phyloP scores from a whole-genome alignment of 2,113 vertebrate species.

The Bos indicus region DNA sequence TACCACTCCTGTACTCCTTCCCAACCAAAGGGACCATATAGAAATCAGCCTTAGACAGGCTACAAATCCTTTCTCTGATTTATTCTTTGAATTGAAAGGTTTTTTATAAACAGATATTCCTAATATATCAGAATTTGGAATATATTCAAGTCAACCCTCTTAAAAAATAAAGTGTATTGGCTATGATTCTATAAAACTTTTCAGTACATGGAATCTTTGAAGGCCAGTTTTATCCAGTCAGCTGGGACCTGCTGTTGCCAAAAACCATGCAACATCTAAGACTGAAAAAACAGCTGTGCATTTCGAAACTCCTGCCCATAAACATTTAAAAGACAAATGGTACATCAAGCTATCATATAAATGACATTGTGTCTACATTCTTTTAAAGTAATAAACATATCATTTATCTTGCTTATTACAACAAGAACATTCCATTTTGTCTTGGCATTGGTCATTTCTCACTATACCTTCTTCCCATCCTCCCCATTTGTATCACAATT shows the following conservation, averaged over 20 bases:
- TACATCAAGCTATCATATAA: slow-evolving; percentile 37
- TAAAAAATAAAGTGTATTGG: slow-evolving; percentile 23
- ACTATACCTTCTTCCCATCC: neutral
- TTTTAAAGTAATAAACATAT: slow-evolving; percentile 40
- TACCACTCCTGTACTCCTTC: no score
- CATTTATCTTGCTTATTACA: slow-evolving; percentile 21
- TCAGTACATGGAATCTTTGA: slow-evolving; percentile 31
- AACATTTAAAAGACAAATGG: slow-evolving; percentile 62
- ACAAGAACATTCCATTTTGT: slow-evolving; percentile 9
- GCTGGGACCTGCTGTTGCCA: slow-evolving; percentile 48
- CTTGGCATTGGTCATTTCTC: neutral
- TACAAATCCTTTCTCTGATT: neutral
- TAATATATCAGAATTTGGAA: slow-evolving; percentile 35
- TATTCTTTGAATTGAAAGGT: slow-evolving; percentile 11
- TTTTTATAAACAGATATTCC: slow-evolving; percentile 39
- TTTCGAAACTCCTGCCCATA: slow-evolving; percentile 55
- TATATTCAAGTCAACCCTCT: slow-evolving; percentile 44
- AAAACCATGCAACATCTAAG: slow-evolving; percentile 30
- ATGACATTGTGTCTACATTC: slow-evolving; percentile 38
- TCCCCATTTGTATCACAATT: neutral
- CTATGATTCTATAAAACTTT: slow-evolving; percentile 21
- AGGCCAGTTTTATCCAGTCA: slow-evolving; percentile 40
- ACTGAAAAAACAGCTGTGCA: slow-evolving; percentile 42
- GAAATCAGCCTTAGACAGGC: neutral
- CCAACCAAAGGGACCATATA: neutral